Percentiles rank a stretch among this genome's conserved stretches.
Conservation (phyloP, 2,888 invertebrate genomes). For the Drosophila hamatofila region DNA sequence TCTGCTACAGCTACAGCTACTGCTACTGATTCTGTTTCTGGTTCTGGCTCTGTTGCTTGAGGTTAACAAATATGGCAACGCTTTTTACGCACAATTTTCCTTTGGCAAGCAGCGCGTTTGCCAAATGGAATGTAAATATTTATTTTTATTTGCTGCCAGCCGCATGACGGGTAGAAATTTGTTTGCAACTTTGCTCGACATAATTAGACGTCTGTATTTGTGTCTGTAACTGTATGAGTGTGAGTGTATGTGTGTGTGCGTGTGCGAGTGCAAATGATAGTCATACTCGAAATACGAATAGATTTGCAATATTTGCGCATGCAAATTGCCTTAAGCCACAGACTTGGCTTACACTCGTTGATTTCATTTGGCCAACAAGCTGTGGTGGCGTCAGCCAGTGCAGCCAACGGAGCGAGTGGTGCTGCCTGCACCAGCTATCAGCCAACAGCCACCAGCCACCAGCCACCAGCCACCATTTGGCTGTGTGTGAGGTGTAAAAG, state of each 20-base stretch:
- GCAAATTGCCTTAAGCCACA: constrained; percentile 77
- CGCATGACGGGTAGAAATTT: constrained; percentile 57
- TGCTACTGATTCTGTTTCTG: constrained; percentile 41
- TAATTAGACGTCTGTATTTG: constrained; percentile 72
- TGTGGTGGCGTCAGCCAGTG: background rate
- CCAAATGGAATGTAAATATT: constrained; percentile 81
- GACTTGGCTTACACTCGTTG: constrained; percentile 65
- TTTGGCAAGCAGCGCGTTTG: constrained; percentile 58
- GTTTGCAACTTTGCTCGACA: constrained; percentile 71
- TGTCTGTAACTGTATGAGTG: constrained; percentile 17
- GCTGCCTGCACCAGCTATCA: background rate
- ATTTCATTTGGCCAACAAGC: constrained; percentile 41
- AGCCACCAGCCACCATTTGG: background rate
- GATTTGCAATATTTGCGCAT: constrained; percentile 76
- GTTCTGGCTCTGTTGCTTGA: constrained; percentile 68
- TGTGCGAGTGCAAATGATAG: constrained; percentile 64
- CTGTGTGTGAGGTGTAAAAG: constrained; percentile 28
- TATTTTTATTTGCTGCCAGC: constrained; percentile 75
- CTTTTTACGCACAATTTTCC: constrained; percentile 81
- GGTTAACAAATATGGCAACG: constrained; percentile 78
- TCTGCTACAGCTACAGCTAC: constrained; percentile 11
- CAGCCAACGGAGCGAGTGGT: background rate
- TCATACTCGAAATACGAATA: constrained; percentile 52
- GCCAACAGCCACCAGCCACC: too few species aligned
- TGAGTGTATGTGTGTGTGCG: constrained; percentile 17